Base-by-base conservation (phyloP, 2,888 invertebrate genomes). In the Dicranocentrus wangi region DNA sequence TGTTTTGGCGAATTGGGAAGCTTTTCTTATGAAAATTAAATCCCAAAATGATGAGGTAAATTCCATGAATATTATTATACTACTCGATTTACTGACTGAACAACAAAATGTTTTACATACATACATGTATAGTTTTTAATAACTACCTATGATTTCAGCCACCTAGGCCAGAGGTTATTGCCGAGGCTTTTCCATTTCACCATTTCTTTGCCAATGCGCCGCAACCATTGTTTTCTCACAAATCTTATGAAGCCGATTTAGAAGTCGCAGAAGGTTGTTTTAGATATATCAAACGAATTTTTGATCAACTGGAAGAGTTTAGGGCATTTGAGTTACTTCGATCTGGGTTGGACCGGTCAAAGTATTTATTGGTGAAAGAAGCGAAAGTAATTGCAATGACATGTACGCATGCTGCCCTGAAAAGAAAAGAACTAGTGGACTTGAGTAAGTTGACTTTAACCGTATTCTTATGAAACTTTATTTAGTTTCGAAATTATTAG, bases 361-460 rank as follows among this genome's bases (percentile, higher is more conserved):
- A 86, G 88, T 99, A 99, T 89, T 90, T 99, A 76, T 90, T 99
- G 70, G 98, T 99, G 0, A 97, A 98, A 88, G 99, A 99, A 89
- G 99, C 99, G 0, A 99, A 99, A 90, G 98, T 99, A 73, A 99
- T 99, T 87, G 99, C 99, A 0, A 99, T 99, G 99, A 99, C 99
- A 0, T 99, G 99, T 90, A 99, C 99, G 0, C 99, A 99, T 89
- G 99, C 99, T 0, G 99, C 99, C 0, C 91, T 99, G 13, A 98
- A 99, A 88, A 91, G 99, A 28, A 94, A 96, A 69, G 99, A 99
- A 89, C 91, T 99, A 2, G 99, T 99, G 0, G 95, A 96, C 88
- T 93, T 97, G 89, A 95, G 94, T 92, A 90, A 89, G 76, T 32
- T 32, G 3, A 32, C 3, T 55, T 19, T 55, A 55, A 58, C 13